Conservation (phyloP, 1,140 invertebrate genomes). For the Trinorchestia longiramus region DNA sequence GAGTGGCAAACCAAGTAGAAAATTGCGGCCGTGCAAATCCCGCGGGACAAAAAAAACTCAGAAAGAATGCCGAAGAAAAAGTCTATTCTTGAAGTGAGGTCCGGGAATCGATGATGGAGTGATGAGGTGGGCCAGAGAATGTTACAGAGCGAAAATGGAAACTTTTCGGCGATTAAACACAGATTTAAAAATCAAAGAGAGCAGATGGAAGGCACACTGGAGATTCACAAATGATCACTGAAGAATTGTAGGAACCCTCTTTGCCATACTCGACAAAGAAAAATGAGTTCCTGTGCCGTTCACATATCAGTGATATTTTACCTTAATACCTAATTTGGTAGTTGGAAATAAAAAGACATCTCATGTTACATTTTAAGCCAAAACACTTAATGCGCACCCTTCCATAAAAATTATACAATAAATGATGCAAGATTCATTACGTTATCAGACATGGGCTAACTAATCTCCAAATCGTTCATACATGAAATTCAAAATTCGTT, state of each 20-base stretch:
- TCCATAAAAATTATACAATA: neutral
- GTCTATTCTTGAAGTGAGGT: constrained; percentile 35
- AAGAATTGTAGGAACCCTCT: neutral
- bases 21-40: constrained; percentile 43
- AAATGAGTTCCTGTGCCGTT: neutral
- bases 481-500: neutral
- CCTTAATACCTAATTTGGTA: neutral
- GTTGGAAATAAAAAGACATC: neutral
- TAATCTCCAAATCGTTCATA: neutral
- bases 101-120: constrained; percentile 37
- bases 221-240: neutral
- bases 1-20: constrained; percentile 49
- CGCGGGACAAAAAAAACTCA: constrained; percentile 11
- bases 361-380: neutral
- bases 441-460: neutral
- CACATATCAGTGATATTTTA: neutral
- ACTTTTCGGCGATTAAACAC: neutral
- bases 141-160: neutral
- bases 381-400: neutral
- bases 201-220: neutral
- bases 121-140: constrained; percentile 2
- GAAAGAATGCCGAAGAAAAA: constrained; percentile 19
- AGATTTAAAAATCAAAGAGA: neutral
- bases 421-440: neutral
- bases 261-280: neutral